Evolutionary conservation across 2,888 invertebrate genomes (phyloP).

Genomic region (Lamellibrachia columna): DNA sequence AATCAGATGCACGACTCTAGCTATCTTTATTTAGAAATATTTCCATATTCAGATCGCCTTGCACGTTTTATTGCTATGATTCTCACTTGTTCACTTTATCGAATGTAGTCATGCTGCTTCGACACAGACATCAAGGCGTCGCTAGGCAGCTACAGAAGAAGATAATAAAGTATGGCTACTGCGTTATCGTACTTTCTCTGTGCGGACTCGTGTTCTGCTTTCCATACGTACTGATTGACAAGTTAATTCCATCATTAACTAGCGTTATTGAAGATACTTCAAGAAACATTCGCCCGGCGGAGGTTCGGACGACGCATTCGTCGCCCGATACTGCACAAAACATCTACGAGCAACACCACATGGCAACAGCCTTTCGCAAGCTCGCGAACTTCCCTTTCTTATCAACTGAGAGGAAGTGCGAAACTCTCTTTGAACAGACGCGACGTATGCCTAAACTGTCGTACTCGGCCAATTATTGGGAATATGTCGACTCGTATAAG

Average conservation of each 20-base stretch:
- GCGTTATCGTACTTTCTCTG: not conserved
- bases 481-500: not conserved
- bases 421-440: not conserved
- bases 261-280: not conserved
- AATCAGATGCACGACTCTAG: not conserved
- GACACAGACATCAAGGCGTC: not conserved
- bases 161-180: not conserved
- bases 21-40: not conserved
- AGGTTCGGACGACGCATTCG: not conserved
- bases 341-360: not conserved
- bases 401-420: not conserved
- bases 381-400: not conserved
- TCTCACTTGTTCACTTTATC: not conserved
- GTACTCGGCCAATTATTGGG: constrained; percentile 9
- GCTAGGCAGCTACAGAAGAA: not conserved
- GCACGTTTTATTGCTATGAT: not conserved
- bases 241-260: not conserved
- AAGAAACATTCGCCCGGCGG: not conserved
- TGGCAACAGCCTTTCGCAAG: not conserved
- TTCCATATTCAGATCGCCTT: constrained; percentile 9
- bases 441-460: not conserved
- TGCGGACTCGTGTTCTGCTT: not conserved
- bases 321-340: not conserved
- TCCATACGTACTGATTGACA: not conserved
- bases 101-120: not conserved